Percentiles rank a stretch among this genome's conserved stretches.
Evolutionary conservation across 2,797 vertebrate genomes (phyloP).

Genomic region (Picus viridis): DNA sequence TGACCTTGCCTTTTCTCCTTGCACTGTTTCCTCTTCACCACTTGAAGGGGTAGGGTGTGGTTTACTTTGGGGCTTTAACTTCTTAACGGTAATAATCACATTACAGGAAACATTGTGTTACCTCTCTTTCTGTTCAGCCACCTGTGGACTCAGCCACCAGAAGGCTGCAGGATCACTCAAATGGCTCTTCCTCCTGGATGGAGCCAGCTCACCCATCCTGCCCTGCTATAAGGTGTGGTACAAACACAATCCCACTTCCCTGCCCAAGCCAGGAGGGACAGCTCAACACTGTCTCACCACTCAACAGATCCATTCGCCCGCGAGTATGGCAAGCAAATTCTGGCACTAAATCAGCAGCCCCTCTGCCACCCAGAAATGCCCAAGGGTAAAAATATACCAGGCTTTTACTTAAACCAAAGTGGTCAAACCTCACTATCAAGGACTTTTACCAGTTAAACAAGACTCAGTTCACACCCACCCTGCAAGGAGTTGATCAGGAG

Average conservation of each 20-base stretch:
- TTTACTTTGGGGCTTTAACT: neutral
- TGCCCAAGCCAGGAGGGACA: neutral
- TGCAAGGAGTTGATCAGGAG: neutral
- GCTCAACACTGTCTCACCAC: neutral
- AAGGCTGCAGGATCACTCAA: neutral
- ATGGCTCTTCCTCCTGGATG: neutral
- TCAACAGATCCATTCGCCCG: neutral
- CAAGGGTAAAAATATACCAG: neutral
- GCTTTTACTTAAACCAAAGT: constrained; percentile 1
- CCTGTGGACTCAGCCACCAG: neutral
- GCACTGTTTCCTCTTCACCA: neutral
- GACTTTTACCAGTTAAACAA: neutral
- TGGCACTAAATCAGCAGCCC: constrained; percentile 2
- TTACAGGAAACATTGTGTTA: neutral
- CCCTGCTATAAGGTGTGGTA: neutral
- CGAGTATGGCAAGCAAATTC: neutral
- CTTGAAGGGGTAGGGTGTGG: neutral
- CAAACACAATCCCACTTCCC: neutral
- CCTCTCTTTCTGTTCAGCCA: neutral
- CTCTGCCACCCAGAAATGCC: neutral
- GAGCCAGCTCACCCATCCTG: neutral
- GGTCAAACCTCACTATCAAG: neutral
- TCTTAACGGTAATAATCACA: neutral
- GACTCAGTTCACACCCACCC: fast-evolving
- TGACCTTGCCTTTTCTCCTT: neutral